These are phyloP conservation scores for Pogonus chalceus DNA, from an alignment of 1,140 invertebrate species.

Conservation along the genomic window DNA sequence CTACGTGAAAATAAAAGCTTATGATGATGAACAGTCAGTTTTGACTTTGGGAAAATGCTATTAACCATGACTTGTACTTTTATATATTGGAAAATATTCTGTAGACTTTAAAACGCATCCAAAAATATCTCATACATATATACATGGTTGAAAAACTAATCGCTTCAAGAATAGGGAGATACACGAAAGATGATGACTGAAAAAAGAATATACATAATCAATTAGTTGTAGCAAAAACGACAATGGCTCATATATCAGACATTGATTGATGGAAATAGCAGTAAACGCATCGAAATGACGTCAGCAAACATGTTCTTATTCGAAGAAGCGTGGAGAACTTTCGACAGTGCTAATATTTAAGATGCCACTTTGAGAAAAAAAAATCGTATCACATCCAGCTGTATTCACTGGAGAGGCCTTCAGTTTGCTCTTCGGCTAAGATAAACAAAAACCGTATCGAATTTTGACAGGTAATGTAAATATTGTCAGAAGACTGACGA, in stretches of 20 bases:
- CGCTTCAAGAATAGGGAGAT: no score
- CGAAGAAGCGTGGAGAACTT: background rate
- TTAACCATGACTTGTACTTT: no score
- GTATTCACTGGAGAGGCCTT: background rate
- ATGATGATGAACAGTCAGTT: no score
- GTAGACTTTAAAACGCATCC: no score
- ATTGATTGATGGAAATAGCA: background rate
- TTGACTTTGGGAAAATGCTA: no score
- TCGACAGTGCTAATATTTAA: slow-evolving; percentile 1
- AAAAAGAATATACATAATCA: no score
- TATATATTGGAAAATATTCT: no score
- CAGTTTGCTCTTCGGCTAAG: background rate
- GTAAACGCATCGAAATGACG: background rate
- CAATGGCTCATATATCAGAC: background rate
- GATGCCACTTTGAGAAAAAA: background rate
- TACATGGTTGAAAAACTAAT: background rate
- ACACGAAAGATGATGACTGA: no score
- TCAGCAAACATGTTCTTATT: background rate
- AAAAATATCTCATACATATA: no score
- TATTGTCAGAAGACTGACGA: slow-evolving; percentile 5
- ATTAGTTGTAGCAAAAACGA: background rate
- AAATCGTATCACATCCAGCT: background rate
- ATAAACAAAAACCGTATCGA: slow-evolving; percentile 6
- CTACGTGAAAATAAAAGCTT: no score
- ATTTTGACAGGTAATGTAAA: slow-evolving; percentile 5